Evolutionary conservation across 2,113 vertebrate genomes (phyloP), one percentile per base, ranked within the genome.

Genomic region (Phyllopteryx taeniolatus): DNA sequence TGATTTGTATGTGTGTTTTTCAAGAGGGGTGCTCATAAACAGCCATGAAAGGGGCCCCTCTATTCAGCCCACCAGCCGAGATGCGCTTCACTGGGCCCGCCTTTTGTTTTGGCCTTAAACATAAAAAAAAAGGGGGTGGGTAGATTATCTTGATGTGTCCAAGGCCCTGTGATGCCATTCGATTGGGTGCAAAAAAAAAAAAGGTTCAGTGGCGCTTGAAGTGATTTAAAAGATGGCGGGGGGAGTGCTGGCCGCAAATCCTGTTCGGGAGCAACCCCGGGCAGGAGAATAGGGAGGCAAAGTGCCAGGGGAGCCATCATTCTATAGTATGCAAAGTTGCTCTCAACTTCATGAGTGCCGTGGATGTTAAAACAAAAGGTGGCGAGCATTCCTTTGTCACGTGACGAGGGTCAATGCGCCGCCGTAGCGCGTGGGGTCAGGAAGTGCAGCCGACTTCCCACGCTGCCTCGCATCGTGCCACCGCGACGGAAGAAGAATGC

Each of bases 1-100:
- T 87, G 89, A 92, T 88, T 88, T 91, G 87, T 91, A 88, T 88
- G 88, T 92, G 87, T 90, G 88, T 91, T 89, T 91, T 90, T 90
- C 86, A 91, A 91, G 88, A 90, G 85, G 82, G 82, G 85, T 86
- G 87, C 87, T 90, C 82, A 91, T 91, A 92, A 91, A 90, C 89
- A 91, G 83, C 81, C 89, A 88, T 90, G 90, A 91, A 90, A 89
- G 86, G 85, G 89, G 91, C 85, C 89, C 86, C 84, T 90, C 88
- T 87, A 84, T 90, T 92, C 87, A 90, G 75, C 78, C 73, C 14
- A 71, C 85, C 66, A 77, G 83, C 81, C 74, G 74, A 90, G 89
- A 88, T 90, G 91, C 86, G 86, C 88, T 89, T 90, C 87, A 85
- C 78, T 87, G 86, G 78, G 74, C 83, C 75, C 35, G 80, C 53